Conservation (phyloP, 2,888 invertebrate genomes). For the Orchestes rusci region DNA sequence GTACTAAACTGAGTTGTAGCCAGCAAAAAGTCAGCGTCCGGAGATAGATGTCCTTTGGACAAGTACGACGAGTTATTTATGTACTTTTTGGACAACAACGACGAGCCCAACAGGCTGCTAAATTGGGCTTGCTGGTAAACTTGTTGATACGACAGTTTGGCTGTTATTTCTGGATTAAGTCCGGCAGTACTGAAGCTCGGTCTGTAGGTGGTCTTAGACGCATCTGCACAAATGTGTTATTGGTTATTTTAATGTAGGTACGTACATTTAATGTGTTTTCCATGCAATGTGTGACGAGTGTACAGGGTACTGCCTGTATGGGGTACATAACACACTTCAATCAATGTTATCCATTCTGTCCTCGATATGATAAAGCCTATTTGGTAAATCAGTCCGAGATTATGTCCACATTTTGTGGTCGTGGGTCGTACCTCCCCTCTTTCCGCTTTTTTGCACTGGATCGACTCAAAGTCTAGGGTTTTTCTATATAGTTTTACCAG, state of each 20-base stretch:
- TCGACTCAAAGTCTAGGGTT: slow-evolving; percentile 28
- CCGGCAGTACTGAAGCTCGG: slow-evolving; percentile 39
- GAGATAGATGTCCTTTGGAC: slow-evolving; percentile 47
- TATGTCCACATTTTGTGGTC: slow-evolving; percentile 32
- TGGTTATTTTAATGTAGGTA: too few relatives aligned
- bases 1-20: slow-evolving; percentile 45
- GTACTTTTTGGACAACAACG: slow-evolving; percentile 35
- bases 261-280: slow-evolving; percentile 40
- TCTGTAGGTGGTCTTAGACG: slow-evolving; percentile 33
- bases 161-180: slow-evolving; percentile 27
- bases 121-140: slow-evolving; percentile 38
- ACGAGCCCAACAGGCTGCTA: slow-evolving; percentile 34
- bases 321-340: slow-evolving; percentile 39
- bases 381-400: slow-evolving; percentile 30
- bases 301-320: slow-evolving; percentile 37
- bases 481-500: slow-evolving; percentile 28
- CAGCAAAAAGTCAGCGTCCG: slow-evolving; percentile 48
- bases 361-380: slow-evolving; percentile 34
- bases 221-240: slow-evolving; percentile 26
- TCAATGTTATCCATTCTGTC: slow-evolving; percentile 32
- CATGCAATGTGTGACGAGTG: slow-evolving; percentile 39
- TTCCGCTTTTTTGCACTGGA: slow-evolving; percentile 33
- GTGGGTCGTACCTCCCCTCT: slow-evolving; percentile 34
- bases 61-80: slow-evolving; percentile 39
- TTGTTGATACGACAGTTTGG: slow-evolving; percentile 34